Evolutionary conservation across 1,140 invertebrate species (phyloP), one percentile per base, ranked within the genome.

Genomic region (Harlomillsia oculata): DNA sequence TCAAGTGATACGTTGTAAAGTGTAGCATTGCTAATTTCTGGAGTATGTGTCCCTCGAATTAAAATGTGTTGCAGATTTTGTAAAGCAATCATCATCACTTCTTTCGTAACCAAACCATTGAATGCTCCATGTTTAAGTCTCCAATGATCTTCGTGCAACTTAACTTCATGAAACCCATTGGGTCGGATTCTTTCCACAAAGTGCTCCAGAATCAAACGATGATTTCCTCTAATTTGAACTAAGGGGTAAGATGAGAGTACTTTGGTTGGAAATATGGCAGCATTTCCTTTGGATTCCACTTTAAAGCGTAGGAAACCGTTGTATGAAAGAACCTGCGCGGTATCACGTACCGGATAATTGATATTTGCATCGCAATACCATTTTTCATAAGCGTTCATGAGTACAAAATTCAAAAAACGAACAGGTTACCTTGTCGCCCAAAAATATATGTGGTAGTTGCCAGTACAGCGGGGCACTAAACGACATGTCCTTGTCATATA

Each of bases 371-470:
- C 32, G n/a, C 32, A 34, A 34, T 34, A 34, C 32, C 8, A 9
- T 8, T 9, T 34, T 9, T 8, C 8, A 34, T 34, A 34, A 9
- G n/a, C n/a, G 32, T 34, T 9, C 32, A 34, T 34, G n/a, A 9
- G n/a, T 8, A 34, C 8, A 9, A 34, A 34, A 34, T 34, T 34
- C 8, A 34, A 21, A 55, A 32, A 49, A 60, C 58, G 66, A n/a
- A n/a, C n/a, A n/a, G n/a, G n/a, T n/a, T 70, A 84, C 83, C 75
- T 81, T 83, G 74, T 97, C 94, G 2, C 89, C 90, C 2, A 85
- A 76, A 71, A 96, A 92, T 37, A 82, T 75, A 1, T 79, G 74
- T 0, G 91, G 88, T 5, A 97, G 72, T 62, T 82, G 80, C 80
- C 90, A 92, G 70, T 94, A 95, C 1, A 94, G 72, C 0, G 90